Conservation (phyloP, 2,113 vertebrate genomes). For the Clinocottus analis region DNA sequence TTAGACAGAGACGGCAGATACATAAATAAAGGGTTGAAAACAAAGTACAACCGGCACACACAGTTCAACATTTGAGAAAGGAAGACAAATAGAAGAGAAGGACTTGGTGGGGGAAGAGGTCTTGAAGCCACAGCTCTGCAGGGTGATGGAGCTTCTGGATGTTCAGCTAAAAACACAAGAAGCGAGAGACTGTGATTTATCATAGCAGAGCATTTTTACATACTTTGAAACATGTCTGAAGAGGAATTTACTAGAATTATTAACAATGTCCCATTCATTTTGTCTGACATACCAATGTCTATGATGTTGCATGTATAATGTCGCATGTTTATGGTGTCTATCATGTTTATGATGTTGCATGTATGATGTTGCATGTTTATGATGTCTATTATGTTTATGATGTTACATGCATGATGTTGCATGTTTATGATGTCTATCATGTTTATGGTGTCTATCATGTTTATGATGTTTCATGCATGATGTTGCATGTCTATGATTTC, state of each 20-base stretch:
- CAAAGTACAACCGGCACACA: constrained; percentile 3
- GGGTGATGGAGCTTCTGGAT: constrained; percentile 49
- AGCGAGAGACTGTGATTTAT: not conserved
- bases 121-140: constrained; percentile 47
- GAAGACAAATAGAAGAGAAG: constrained; percentile 1
- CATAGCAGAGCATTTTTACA: not conserved
- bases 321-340: too few relatives aligned
- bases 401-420: too few relatives aligned
- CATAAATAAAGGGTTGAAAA: constrained; percentile 11
- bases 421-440: too few relatives aligned
- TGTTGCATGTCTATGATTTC: too few relatives aligned
- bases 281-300: not conserved
- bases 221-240: not conserved
- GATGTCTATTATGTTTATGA: not conserved
- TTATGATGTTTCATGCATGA: too few relatives aligned
- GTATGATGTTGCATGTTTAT: too few relatives aligned
- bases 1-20: constrained; percentile 9
- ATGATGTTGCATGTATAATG: too few relatives aligned
- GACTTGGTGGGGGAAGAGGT: constrained; percentile 7
- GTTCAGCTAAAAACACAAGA: constrained; percentile 72
- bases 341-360: too few relatives aligned
- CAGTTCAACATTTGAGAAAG: constrained; percentile 22
- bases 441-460: too few relatives aligned
- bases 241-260: not conserved
- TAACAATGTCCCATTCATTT: not conserved